Base-by-base conservation (phyloP, 2,797 vertebrate species). In the Hippopotamyrus pictus region DNA sequence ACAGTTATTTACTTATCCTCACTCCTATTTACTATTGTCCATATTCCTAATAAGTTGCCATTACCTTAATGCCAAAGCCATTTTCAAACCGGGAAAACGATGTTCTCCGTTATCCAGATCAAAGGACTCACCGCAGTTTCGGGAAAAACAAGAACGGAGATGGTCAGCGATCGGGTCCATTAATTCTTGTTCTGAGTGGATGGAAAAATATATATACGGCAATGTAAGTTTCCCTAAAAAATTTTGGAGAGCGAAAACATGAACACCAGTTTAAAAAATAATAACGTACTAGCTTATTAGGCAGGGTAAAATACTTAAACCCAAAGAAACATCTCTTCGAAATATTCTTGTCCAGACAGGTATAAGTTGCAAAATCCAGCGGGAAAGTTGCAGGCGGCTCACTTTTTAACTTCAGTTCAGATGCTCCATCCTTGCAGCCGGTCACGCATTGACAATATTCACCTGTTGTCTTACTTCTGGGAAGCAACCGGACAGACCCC, bases 151-250 rank as follows among this genome's bases (percentile, higher is more conserved):
- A 22, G 83, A 6, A 69, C 19, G 25, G 29, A 51, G 83, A 29
- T 41, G 33, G 33, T 11, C 19, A 73, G 44, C 54, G 59, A 41
- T 41, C 41, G 41, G 53, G 59, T 89, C 85, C 89, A 41, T 86
- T 41, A 51, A 86, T 57, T 89, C 85, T 65, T 87, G 62, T 46
- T 73, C 76, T 73, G 59, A 46, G 59, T 87, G 19, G 33, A 85
- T 65, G 41, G 44, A 19, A 37, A 86, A 50, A 89, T 46, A 83
- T 59, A 25, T 83, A 29, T 83, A 46, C 51, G 25, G 54, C 29
- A 44, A 62, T 48, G 6, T 6, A 48, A 48, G 44, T 46, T 25
- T 9, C 14, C 57, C 29, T 29, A 48, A 85, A 29, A 86, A 4
- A 54, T 33, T 33, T 17, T 86, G 65, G 12, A 73, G 25, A 53